Evolutionary conservation across 2,888 invertebrate genomes (phyloP).

Genomic region (Patella depressa): DNA sequence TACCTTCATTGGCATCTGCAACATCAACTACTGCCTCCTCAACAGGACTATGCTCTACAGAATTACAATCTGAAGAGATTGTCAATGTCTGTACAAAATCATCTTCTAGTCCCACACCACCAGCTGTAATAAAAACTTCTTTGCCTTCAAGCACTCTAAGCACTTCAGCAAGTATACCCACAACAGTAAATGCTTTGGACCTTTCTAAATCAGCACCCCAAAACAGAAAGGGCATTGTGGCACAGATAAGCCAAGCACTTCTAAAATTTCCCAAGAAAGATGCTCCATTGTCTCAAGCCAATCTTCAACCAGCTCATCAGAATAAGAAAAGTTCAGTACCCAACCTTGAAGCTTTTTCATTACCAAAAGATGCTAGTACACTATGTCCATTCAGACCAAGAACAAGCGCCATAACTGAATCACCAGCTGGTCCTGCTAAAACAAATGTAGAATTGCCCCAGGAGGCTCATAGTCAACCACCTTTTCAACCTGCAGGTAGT

Average conservation of each 20-base stretch:
- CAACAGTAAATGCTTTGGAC: background rate
- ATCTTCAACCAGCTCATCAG: background rate
- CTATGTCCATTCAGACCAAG: background rate
- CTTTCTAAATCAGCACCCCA: background rate
- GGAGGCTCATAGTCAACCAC: constrained; percentile 43
- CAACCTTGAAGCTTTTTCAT: background rate
- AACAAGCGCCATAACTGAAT: background rate
- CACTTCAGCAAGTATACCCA: background rate
- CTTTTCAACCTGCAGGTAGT: constrained; percentile 48
- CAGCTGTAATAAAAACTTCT: background rate
- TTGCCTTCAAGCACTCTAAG: background rate
- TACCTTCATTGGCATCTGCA: background rate
- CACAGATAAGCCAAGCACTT: background rate
- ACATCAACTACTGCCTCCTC: background rate
- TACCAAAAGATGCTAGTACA: background rate
- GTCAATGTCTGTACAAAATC: background rate
- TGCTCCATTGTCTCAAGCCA: background rate
- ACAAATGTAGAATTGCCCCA: background rate
- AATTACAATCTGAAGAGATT: background rate
- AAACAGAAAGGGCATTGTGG: background rate
- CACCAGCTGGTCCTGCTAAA: background rate
- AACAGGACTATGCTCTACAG: background rate
- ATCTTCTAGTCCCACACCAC: background rate
- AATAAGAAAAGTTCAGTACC: background rate
- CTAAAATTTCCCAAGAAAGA: background rate